Evolutionary conservation across 2,888 invertebrate genomes (phyloP).

Genomic region (Drosophila antonietae): DNA sequence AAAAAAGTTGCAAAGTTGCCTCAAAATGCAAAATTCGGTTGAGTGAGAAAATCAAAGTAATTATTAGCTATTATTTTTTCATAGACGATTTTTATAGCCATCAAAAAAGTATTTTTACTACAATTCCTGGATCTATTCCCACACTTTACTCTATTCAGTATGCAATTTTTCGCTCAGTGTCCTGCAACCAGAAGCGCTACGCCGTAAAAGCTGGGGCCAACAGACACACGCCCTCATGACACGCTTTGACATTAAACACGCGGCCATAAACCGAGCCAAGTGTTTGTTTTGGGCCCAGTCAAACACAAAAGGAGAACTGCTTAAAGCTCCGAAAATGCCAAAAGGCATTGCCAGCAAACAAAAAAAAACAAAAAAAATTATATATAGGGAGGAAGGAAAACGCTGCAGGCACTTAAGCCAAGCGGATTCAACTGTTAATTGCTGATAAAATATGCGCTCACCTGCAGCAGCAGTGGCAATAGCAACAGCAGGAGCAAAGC

Average conservation of each 20-base stretch:
- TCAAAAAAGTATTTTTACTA: not conserved
- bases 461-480: slow-evolving; percentile 35
- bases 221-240: slow-evolving; percentile 46
- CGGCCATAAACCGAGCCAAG: slow-evolving; percentile 52
- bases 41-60: no score
- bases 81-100: not conserved
- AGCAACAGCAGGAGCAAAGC: slow-evolving; percentile 14
- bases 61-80: not conserved
- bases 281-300: slow-evolving; percentile 20
- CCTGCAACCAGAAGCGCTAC: slow-evolving; percentile 22
- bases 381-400: not conserved
- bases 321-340: slow-evolving; percentile 35
- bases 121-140: not conserved
- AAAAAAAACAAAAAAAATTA: not conserved
- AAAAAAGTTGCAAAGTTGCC: not conserved
- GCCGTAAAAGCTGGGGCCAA: slow-evolving; percentile 51
- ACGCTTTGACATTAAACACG: slow-evolving; percentile 67
- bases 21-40: no score
- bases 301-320: slow-evolving; percentile 27
- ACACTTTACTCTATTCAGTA: not conserved
- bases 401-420: slow-evolving; percentile 38
- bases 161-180: not conserved
- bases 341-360: slow-evolving; percentile 18
- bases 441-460: slow-evolving; percentile 60
- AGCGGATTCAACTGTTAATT: slow-evolving; percentile 64